A percentile compares a stretch with the other conserved stretches of the same genome.
Evolutionary conservation across 1,140 invertebrate species (phyloP).

Genomic region (Drosophila ogumai): DNA sequence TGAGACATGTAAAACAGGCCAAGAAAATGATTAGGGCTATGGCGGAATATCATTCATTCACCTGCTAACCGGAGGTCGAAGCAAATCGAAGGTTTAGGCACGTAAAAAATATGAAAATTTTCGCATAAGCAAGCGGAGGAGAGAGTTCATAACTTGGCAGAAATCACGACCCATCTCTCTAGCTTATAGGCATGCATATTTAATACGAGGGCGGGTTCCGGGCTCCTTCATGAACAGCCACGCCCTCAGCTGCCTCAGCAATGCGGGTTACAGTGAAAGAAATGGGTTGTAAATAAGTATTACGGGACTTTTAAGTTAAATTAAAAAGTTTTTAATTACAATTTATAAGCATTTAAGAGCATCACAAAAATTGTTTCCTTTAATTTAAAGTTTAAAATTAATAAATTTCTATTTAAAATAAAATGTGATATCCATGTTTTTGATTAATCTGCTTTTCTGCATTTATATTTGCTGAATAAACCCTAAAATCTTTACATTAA

Average conservation of each 20-base stretch:
- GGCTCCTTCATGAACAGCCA: background rate
- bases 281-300: background rate
- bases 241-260: background rate
- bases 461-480: too few relatives aligned
- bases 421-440: too few relatives aligned
- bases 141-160: slow-evolving; percentile 62
- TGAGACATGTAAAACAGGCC: slow-evolving; percentile 46
- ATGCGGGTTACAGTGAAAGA: slow-evolving; percentile 2
- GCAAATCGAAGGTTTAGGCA: slow-evolving; percentile 51
- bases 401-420: too few relatives aligned
- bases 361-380: too few relatives aligned
- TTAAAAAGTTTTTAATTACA: background rate
- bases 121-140: slow-evolving; percentile 57
- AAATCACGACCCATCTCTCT: slow-evolving; percentile 40
- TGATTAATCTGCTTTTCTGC: too few relatives aligned
- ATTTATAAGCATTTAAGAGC: too few relatives aligned
- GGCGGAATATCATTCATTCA: slow-evolving; percentile 41
- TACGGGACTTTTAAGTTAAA: background rate
- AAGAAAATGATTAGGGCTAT: slow-evolving; percentile 18
- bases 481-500: too few relatives aligned
- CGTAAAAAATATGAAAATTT: slow-evolving; percentile 80
- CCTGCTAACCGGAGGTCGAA: slow-evolving; percentile 7
- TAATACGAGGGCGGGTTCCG: slow-evolving; percentile 53
- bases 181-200: slow-evolving; percentile 74
- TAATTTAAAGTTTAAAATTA: background rate